Evolutionary conservation across 2,888 invertebrate genomes (phyloP), one percentile per base, ranked within the genome.

Genomic region (Drosophila quinaria): DNA sequence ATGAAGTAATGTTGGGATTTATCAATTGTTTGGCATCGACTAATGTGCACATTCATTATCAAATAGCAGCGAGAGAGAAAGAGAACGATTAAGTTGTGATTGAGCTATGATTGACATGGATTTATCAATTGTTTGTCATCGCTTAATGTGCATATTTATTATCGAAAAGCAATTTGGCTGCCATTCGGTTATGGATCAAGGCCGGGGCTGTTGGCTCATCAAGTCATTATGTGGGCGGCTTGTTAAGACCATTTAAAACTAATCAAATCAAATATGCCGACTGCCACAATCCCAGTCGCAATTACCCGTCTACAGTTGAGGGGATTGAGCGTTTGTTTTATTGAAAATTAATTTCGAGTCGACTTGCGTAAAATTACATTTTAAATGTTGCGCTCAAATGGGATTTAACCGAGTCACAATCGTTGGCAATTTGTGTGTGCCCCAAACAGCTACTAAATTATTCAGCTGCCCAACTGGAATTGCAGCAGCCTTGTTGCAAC

Each of bases 261-360:
- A 87, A 89, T 90, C 89, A 89, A 90, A 87, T 89, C 78, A 84
- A 87, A 81, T 81, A 84, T 90, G 80, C 80, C 72, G 77, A 80
- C 71, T 72, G 81, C 67, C 51, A 67, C 42, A 58, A 51, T 51
- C 5, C 55, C 54, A 33, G n/a, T 25, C 49, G 55, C 70, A 77
- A 70, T 76, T 66, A 69, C 29, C 8, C 8, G 29, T 29, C 0
- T n/a, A 56, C 29, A 33, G n/a, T 11, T 46, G 55, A 17, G 31
- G 22, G 8, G 22, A 13, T 5, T 25, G 13, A 44, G 55, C 31
- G 39, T 47, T 69, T 80, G 75, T 67, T 82, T 82, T 82, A 74
- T 86, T 80, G 80, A 76, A 89, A 88, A 88, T 89, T 89, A 87
- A 89, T 88, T 89, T 88, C 73, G 69, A 61, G 63, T 62, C 58